Percentiles rank a stretch among this genome's conserved stretches.
Conservation (phyloP, 2,888 invertebrate species). For the Parapristionchus giblindavisi region DNA sequence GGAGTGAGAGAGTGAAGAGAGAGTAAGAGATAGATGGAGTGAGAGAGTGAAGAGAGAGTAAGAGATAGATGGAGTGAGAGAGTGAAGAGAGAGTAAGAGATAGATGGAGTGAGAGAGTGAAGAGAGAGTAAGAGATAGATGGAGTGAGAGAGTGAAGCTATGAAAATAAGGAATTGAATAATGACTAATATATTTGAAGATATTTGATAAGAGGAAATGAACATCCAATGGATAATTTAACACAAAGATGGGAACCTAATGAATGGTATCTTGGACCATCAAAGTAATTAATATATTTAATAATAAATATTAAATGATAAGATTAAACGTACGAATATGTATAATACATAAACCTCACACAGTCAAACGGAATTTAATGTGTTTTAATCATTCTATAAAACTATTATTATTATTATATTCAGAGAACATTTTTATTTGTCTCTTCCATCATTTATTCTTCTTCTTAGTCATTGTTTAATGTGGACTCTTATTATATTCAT, state of each 20-base stretch:
- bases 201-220: constrained; percentile 46
- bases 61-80: no score
- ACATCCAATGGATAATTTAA: constrained; percentile 31
- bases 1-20: not conserved
- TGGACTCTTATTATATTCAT: constrained; percentile 46
- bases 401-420: not conserved
- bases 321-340: no score
- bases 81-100: constrained; percentile 7
- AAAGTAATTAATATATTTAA: no score
- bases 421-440: constrained; percentile 45
- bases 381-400: not conserved
- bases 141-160: no score
- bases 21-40: no score
- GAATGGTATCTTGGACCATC: constrained; percentile 53
- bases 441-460: constrained; percentile 45
- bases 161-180: not conserved
- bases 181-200: constrained; percentile 39
- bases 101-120: constrained; percentile 10
- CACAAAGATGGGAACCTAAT: constrained; percentile 50
- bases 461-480: constrained; percentile 43
- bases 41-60: no score
- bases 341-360: no score
- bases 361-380: not conserved
- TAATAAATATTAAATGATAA: no score
- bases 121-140: not conserved